Base-by-base conservation (phyloP, 2,888 invertebrate genomes). In the Ophion obscuratus region DNA sequence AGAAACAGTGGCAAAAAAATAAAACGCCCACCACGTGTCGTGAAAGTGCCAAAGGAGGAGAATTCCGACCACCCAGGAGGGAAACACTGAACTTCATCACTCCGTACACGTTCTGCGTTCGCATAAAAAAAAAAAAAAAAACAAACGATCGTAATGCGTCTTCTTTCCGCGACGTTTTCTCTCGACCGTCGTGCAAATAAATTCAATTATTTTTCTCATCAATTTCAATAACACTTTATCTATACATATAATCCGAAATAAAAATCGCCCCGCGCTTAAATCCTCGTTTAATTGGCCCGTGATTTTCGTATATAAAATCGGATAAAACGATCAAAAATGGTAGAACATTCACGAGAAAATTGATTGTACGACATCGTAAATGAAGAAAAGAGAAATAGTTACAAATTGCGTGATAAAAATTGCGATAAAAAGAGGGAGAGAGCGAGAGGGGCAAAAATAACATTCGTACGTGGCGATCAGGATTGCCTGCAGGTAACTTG, bases 261-360 rank as follows among this genome's bases (percentile, higher is more conserved):
- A 53, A 70, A 27, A n/a, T 17, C 27, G 53, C 27, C 27, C 20
- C 4, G 17, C 17, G 47, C 27, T 53, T 27, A 53, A 70, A 70
- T 27, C 17, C 7, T 53, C 7, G n/a, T 44, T 53, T 11, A 2
- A 27, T 53, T 17, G 17, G 27, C 5, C 27, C 70, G 53, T 70
- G 70, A 70, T 24, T 53, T 31, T 27, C 3, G 70, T 53, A 31
- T 70, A 53, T 14, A 70, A 70, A 70, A n/a, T 27, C 31, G 27
- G 1, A 24, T 44, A 10, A 68, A 68, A 24, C 31, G 70, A 53
- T 14, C 40, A 20, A n/a, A 67, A 9, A 7, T 70, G 17, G 17
- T 31, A 7, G 5, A 53, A 27, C 53, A 53, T 31, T 31, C 70
- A 53, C 53, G 24, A 53, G 53, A 7, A 17, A 27, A 70, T 27